These are phyloP conservation scores for Osmerus mordax DNA, from an alignment of 2,113 vertebrate species.

Conservation along the genomic window DNA sequence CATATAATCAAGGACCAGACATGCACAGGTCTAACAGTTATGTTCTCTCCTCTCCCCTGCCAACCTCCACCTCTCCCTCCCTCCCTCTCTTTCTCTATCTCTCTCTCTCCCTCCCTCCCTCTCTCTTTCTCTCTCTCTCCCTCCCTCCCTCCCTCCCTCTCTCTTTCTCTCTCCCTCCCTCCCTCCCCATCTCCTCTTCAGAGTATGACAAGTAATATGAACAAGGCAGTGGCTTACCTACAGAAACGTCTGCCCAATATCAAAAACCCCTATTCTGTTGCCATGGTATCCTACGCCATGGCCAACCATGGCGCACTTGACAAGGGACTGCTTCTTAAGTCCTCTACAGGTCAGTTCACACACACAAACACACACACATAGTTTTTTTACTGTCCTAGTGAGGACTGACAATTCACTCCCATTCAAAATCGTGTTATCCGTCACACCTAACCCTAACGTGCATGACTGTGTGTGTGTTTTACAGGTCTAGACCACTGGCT, in stretches of 20 bases:
- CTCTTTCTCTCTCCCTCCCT: background rate
- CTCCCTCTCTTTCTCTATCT: background rate
- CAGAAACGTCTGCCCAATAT: conserved; percentile 58
- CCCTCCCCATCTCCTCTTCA: conserved; percentile 38
- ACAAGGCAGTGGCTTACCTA: conserved; percentile 70
- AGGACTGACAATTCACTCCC: background rate
- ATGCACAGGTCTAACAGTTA: no score
- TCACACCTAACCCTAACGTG: background rate
- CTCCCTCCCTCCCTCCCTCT: background rate
- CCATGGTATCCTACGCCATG: conserved; percentile 81
- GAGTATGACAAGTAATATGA: conserved; percentile 68
- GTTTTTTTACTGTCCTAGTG: background rate
- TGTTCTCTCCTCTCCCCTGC: background rate
- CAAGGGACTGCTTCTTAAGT: conserved; percentile 54
- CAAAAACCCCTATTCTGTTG: conserved; percentile 78
- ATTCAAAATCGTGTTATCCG: no score
- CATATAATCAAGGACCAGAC: no score
- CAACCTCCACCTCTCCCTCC: background rate
- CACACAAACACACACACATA: background rate
- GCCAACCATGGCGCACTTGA: conserved; percentile 60
- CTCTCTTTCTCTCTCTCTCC: background rate
- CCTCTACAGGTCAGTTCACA: conserved; percentile 65
- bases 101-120: no score
- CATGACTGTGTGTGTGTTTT: background rate
- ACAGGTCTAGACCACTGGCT: conserved; percentile 67